These are phyloP conservation scores for Mystacides longicornis DNA, from an alignment of 2,888 invertebrate species.

Conservation along the genomic window DNA sequence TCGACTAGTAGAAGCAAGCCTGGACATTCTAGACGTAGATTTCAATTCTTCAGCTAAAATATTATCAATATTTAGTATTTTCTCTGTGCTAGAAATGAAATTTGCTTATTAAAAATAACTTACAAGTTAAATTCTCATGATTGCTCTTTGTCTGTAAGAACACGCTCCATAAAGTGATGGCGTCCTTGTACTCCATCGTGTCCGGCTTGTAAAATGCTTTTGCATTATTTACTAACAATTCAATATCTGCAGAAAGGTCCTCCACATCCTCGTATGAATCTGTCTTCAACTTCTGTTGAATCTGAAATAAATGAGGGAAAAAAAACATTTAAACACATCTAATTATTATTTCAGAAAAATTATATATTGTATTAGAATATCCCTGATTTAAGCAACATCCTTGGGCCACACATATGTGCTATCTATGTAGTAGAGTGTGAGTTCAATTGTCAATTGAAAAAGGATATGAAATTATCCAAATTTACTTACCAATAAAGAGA, in stretches of 20 bases:
- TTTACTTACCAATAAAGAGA: too few species aligned
- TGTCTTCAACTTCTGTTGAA: slow-evolving; percentile 94
- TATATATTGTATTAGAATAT: too few species aligned
- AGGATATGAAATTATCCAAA: too few species aligned
- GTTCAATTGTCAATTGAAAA: too few species aligned
- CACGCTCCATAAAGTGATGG: slow-evolving; percentile 79
- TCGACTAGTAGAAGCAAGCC: slow-evolving; percentile 42
- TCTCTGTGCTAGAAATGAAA: too few species aligned
- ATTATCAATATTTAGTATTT: too few species aligned
- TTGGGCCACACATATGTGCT: too few species aligned
- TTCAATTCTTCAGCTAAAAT: slow-evolving; percentile 38
- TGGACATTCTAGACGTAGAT: slow-evolving; percentile 39
- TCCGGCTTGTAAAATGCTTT: slow-evolving; percentile 90
- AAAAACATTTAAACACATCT: not conserved
- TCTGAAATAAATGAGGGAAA: slow-evolving; percentile 36
- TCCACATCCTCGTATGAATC: slow-evolving; percentile 95
- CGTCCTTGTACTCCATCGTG: slow-evolving; percentile 82
- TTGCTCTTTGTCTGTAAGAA: slow-evolving; percentile 50
- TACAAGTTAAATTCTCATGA: slow-evolving; percentile 38
- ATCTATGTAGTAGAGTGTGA: too few species aligned
- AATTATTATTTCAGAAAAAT: too few species aligned
- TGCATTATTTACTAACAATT: slow-evolving; percentile 87
- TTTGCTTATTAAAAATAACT: too few species aligned
- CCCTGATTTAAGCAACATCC: too few species aligned
- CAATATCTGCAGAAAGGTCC: slow-evolving; percentile 83